Percentiles rank a stretch among this genome's conserved stretches.
These are phyloP conservation scores for Xenops minutus DNA, from an alignment of 2,797 vertebrate species.

Conservation along the genomic window DNA sequence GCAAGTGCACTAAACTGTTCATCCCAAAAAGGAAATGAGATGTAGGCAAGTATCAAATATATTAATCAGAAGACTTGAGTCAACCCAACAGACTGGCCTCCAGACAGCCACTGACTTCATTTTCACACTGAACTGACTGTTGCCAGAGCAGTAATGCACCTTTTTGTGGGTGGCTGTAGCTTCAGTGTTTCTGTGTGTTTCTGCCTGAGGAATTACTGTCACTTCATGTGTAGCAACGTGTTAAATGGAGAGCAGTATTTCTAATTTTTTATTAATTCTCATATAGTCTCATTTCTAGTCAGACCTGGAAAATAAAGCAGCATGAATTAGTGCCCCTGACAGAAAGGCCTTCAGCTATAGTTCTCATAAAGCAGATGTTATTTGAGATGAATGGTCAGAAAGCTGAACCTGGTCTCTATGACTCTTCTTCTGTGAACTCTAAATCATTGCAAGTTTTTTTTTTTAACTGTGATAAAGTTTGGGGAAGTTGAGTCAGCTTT, in stretches of 20 bases:
- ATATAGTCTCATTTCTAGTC: neutral
- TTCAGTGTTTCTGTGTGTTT: neutral
- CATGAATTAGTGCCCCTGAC: neutral
- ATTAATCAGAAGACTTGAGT: neutral
- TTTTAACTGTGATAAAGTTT: neutral
- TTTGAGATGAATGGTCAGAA: neutral
- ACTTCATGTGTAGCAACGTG: neutral
- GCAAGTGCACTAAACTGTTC: neutral
- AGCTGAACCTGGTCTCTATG: neutral
- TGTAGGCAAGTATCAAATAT: neutral
- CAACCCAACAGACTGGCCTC: neutral
- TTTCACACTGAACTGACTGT: neutral
- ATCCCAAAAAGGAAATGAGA: neutral
- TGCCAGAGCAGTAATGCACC: neutral
- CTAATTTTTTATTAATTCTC: neutral
- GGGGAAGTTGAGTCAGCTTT: conserved; percentile 9
- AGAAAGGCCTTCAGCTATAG: neutral
- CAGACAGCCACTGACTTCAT: neutral
- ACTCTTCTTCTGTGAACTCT: neutral
- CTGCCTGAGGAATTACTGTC: neutral
- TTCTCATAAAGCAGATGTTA: neutral
- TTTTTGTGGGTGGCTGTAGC: neutral
- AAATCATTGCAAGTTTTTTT: neutral
- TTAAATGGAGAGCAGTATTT: neutral
- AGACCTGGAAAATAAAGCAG: neutral